Evolutionary conservation across 2,797 vertebrate genomes (phyloP).

Genomic region (Echeneis naucrates): DNA sequence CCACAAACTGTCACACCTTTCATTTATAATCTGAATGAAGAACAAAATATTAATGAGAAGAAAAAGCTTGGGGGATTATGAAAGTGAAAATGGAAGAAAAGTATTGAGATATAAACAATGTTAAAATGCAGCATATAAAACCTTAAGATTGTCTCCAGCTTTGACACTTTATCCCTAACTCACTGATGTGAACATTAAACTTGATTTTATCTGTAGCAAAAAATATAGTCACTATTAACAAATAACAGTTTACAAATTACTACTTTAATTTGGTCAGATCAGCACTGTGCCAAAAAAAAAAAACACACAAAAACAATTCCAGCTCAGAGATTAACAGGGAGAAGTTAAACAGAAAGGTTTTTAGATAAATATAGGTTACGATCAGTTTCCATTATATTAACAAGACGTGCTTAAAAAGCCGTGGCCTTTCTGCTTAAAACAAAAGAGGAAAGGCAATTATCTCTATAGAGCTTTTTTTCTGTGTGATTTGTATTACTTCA

Average conservation of each 20-base stretch:
- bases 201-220: not conserved
- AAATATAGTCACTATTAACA: not conserved
- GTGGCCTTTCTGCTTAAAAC: no score
- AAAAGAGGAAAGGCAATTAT: not conserved
- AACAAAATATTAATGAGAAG: conserved; percentile 17
- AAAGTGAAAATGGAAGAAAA: conserved; percentile 28
- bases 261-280: not conserved
- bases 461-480: no score
- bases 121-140: not conserved
- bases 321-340: not conserved
- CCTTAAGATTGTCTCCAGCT: not conserved
- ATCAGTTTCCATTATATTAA: no score
- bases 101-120: not conserved
- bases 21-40: conserved; percentile 24
- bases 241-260: not conserved
- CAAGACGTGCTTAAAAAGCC: no score
- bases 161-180: not conserved
- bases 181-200: not conserved
- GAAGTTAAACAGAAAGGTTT: not conserved
- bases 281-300: not conserved
- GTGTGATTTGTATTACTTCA: no score
- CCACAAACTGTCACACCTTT: conserved; percentile 46
- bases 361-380: no score
- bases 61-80: not conserved
- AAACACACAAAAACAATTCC: not conserved